Percentiles rank a stretch among this genome's conserved stretches.
These are phyloP conservation scores for Trissolcus japonicus DNA, from an alignment of 2,888 invertebrate genomes.

Conservation along the genomic window DNA sequence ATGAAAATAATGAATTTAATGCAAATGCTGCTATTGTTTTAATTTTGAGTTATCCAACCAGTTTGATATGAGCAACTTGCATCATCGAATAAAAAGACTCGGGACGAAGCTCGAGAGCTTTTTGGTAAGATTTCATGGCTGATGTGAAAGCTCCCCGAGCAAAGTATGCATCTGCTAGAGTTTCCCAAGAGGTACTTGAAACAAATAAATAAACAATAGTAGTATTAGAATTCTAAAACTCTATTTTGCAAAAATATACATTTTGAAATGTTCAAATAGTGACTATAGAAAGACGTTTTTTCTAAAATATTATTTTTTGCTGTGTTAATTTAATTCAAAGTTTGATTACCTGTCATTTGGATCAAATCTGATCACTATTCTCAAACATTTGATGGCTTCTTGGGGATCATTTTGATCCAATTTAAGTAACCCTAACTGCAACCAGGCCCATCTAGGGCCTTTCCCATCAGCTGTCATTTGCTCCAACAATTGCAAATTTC, in stretches of 20 bases:
- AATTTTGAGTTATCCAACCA: conserved; percentile 70
- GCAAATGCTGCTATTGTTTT: neutral
- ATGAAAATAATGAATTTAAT: neutral
- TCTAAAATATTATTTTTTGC: no score
- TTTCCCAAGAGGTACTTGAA: conserved; percentile 85
- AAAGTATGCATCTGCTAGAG: conserved; percentile 92
- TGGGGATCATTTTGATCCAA: conserved; percentile 84
- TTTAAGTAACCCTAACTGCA: conserved; percentile 89
- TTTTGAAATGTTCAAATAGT: neutral
- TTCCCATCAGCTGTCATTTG: conserved; percentile 76
- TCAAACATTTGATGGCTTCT: conserved; percentile 86
- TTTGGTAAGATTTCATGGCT: conserved; percentile 90
- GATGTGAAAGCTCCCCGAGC: conserved; percentile 93
- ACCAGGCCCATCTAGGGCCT: conserved; percentile 86
- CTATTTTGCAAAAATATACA: no score
- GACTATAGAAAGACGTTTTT: no score
- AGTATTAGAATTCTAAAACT: no score
- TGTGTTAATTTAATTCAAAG: no score
- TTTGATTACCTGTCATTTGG: conserved; percentile 80
- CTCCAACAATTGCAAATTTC: conserved; percentile 81
- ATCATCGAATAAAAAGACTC: conserved; percentile 83
- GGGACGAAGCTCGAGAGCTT: conserved; percentile 83
- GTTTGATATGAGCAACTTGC: conserved; percentile 86
- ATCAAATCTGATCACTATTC: conserved; percentile 83
- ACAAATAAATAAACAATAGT: conserved; percentile 10